Percentiles rank a stretch among this genome's conserved stretches.
Conservation (phyloP, 1,140 invertebrate species). For the Bombus picipes region DNA sequence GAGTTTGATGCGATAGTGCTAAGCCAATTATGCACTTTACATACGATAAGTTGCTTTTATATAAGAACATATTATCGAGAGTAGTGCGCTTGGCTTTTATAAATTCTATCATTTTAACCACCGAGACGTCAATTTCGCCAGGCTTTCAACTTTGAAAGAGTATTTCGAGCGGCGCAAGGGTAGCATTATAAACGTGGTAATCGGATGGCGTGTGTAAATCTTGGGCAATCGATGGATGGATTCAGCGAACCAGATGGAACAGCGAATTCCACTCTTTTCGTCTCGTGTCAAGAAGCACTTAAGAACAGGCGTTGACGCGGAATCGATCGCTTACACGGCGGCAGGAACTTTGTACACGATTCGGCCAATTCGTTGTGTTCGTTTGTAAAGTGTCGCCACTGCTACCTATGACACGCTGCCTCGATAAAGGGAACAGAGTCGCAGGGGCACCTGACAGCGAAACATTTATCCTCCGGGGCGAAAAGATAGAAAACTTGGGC, state of each 20-base stretch:
- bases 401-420: conserved; percentile 8
- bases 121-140: background rate
- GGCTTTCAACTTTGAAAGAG: background rate
- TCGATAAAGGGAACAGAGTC: background rate
- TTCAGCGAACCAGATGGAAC: conserved; percentile 35
- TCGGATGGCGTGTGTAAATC: conserved; percentile 19
- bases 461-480: conserved; percentile 5
- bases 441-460: background rate
- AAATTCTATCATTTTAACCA: background rate
- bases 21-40: no score
- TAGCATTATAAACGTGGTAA: background rate
- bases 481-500: background rate
- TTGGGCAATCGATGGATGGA: conserved; percentile 16
- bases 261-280: conserved; percentile 44
- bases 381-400: conserved; percentile 36
- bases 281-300: conserved; percentile 49
- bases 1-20: no score
- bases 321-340: conserved; percentile 47
- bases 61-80: background rate
- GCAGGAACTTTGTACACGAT: conserved; percentile 38
- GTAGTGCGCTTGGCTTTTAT: no score
- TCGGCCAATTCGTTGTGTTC: conserved; percentile 43
- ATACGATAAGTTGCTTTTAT: no score
- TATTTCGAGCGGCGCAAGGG: background rate
- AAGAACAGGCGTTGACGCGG: conserved; percentile 28